Evolutionary conservation across 2,797 vertebrate species (phyloP).

Genomic region (Phoxinus dragarum): DNA sequence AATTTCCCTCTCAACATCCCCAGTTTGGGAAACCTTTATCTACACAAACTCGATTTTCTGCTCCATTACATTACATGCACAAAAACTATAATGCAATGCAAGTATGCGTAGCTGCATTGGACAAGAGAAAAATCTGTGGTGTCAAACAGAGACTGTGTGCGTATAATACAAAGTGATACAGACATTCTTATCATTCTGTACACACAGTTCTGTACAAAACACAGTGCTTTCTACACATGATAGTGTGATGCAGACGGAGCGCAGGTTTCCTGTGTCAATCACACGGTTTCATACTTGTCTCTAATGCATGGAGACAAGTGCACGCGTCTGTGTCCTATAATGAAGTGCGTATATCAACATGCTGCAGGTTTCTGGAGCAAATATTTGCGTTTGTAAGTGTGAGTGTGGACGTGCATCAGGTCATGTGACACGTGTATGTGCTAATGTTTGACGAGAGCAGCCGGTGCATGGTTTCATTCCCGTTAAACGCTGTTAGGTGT

Average conservation of each 20-base stretch:
- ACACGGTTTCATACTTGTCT: background rate
- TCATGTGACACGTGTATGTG: background rate
- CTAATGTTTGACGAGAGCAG: conserved; percentile 3
- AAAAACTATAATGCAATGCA: background rate
- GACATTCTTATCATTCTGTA: background rate
- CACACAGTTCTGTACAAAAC: background rate
- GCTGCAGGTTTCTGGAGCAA: background rate
- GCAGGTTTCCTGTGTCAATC: background rate
- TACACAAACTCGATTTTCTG: background rate
- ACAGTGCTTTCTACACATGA: background rate
- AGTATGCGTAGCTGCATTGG: background rate
- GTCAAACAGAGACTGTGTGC: background rate
- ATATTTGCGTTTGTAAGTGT: background rate
- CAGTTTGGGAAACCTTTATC: background rate
- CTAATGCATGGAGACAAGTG: too few species aligned
- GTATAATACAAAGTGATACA: background rate
- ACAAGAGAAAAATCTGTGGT: too few species aligned
- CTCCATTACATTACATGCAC: background rate
- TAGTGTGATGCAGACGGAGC: background rate
- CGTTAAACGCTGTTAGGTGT: background rate
- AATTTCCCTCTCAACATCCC: too few species aligned
- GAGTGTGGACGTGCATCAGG: background rate
- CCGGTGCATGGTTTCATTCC: background rate
- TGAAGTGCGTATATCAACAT: background rate
- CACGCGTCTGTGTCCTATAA: too few species aligned